phyloP scores from a whole-genome alignment of 2,888 invertebrate genomes.

The Polyommatus icarus region DNA sequence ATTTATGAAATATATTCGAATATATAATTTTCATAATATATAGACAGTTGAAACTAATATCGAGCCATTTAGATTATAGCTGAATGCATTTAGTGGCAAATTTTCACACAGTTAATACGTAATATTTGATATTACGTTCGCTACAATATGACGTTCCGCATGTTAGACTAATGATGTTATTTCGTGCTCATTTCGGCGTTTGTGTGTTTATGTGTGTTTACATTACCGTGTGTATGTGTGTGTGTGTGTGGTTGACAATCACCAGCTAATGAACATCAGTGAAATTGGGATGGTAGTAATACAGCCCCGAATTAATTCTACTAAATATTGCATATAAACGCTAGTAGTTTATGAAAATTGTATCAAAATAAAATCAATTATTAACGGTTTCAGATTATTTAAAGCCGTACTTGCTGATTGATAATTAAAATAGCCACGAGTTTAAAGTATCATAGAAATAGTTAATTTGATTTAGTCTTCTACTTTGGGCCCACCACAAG shows the following conservation, averaged over 20 bases:
- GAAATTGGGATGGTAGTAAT: neutral
- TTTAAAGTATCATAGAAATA: too few relatives aligned
- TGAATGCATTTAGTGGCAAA: neutral
- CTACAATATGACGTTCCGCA: neutral
- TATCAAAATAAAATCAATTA: neutral
- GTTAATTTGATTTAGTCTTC: too few relatives aligned
- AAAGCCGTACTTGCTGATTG: neutral
- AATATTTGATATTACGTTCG: slow-evolving; percentile 6
- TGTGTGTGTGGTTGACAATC: slow-evolving; percentile 7
- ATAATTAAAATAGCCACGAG: neutral
- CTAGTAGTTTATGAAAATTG: neutral
- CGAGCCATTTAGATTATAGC: neutral
- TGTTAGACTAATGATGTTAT: slow-evolving; percentile 14
- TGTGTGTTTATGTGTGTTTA: neutral
- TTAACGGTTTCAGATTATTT: neutral
- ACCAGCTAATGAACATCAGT: neutral
- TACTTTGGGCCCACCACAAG: too few relatives aligned
- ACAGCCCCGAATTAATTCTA: neutral
- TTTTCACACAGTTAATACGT: neutral
- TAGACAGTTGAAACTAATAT: neutral
- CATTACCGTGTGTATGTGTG: neutral
- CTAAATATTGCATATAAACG: neutral
- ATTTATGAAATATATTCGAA: neutral
- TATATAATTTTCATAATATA: neutral
- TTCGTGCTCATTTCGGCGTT: neutral